A percentile compares a stretch with the other conserved stretches of the same genome.
Conservation (phyloP, 2,888 invertebrate species). For the Rhimphoctona megacephalus region DNA sequence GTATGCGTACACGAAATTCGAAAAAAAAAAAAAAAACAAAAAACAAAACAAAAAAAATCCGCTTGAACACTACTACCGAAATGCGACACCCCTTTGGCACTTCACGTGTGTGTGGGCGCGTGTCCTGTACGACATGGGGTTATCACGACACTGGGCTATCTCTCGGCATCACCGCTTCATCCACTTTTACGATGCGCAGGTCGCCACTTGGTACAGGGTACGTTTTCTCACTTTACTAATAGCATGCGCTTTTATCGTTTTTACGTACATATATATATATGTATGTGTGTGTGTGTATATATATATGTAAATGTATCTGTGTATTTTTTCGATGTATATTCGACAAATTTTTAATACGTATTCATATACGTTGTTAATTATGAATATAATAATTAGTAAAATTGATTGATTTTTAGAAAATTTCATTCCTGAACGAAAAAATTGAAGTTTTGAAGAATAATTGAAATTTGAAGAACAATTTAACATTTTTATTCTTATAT, state of each 20-base stretch:
- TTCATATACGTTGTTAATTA: too few species aligned
- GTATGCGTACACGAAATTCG: conserved; percentile 28
- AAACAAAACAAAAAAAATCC: neutral
- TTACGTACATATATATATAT: conserved; percentile 2
- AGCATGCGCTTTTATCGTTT: conserved; percentile 78
- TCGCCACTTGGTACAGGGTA: conserved; percentile 97
- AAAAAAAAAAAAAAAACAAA: conserved; percentile 37
- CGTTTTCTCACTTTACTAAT: conserved; percentile 86
- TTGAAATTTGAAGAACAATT: too few species aligned
- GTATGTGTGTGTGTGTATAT: neutral
- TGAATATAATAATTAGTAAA: neutral
- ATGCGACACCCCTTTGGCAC: conserved; percentile 76
- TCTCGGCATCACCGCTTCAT: conserved; percentile 80
- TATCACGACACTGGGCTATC: conserved; percentile 75
- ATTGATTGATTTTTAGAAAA: neutral
- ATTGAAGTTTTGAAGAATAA: too few species aligned
- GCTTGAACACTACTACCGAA: conserved; percentile 65
- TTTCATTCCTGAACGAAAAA: neutral
- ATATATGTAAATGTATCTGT: neutral
- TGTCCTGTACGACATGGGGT: conserved; percentile 64
- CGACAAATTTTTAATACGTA: neutral
- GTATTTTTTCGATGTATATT: neutral
- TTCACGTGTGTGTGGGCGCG: conserved; percentile 70
- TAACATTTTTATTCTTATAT: neutral
- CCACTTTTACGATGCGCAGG: conserved; percentile 87